Evolutionary conservation across 35 echinoderm and acorn worm species (phyloP).

Genomic region (Apostichopus japonicus): DNA sequence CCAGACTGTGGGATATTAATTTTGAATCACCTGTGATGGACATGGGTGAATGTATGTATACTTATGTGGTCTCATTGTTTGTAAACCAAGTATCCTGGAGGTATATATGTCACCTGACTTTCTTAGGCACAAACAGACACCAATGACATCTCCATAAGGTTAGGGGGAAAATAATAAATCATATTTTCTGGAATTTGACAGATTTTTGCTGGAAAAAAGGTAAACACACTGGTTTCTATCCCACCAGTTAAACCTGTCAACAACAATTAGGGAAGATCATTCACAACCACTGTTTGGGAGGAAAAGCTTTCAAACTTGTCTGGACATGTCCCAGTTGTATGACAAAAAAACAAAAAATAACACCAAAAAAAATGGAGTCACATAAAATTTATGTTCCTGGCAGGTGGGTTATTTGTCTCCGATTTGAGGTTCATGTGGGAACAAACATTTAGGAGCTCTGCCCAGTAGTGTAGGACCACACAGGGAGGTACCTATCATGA

Average conservation of each 20-base stretch:
- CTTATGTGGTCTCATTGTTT: too few relatives aligned
- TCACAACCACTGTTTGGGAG: background rate
- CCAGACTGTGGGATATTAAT: too few relatives aligned
- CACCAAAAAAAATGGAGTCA: too few relatives aligned
- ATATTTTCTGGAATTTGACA: background rate
- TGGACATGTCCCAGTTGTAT: background rate
- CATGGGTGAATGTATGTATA: too few relatives aligned
- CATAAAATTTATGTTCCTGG: background rate
- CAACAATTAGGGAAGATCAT: background rate
- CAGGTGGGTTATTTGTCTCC: background rate
- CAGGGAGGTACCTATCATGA: background rate
- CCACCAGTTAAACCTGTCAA: background rate
- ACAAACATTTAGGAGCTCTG: background rate
- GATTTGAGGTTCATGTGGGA: background rate
- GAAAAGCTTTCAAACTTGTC: background rate
- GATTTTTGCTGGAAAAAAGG: background rate
- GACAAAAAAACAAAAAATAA: background rate
- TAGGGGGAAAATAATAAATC: background rate
- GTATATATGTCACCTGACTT: background rate
- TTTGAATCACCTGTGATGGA: too few relatives aligned
- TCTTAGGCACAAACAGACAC: background rate
- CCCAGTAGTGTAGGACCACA: background rate
- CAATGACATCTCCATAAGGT: background rate
- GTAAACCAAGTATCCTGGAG: too few relatives aligned
- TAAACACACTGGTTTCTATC: background rate